Evolutionary conservation across 2,113 vertebrate species (phyloP).

Genomic region (Lycaon pictus): DNA sequence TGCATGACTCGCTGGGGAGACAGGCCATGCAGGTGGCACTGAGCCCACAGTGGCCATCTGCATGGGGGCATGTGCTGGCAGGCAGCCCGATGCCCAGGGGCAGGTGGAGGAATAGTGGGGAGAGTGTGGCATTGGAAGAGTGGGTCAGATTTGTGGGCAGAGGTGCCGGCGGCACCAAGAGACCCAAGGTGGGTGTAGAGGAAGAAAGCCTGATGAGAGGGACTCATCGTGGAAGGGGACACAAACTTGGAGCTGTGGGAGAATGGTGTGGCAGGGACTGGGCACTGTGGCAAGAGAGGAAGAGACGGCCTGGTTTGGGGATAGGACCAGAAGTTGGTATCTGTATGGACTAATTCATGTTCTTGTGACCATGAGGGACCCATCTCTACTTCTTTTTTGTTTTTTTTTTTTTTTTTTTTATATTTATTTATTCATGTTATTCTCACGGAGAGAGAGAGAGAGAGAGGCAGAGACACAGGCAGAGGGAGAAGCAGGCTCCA

Average conservation of each 20-base stretch:
- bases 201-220: not conserved
- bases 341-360: too few relatives aligned
- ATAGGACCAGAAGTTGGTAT: not conserved
- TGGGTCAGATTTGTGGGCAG: not conserved
- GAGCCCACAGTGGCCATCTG: not conserved
- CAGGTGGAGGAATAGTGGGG: not conserved
- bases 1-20: not conserved
- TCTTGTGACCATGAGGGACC: fast-evolving
- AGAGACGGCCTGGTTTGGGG: too few relatives aligned
- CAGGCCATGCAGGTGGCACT: fast-evolving
- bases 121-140: not conserved
- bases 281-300: not conserved
- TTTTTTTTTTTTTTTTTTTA: too few relatives aligned
- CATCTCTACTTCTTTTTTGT: not conserved
- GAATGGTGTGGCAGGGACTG: not conserved
- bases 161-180: not conserved
- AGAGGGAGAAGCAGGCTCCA: too few relatives aligned
- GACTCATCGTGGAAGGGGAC: too few relatives aligned
- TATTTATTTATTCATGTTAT: too few relatives aligned
- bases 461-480: too few relatives aligned
- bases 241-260: not conserved
- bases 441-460: too few relatives aligned
- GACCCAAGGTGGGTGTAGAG: not conserved
- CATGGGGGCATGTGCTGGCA: fast-evolving
- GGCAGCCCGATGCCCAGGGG: fast-evolving